Evolutionary conservation across 2,797 vertebrate species (phyloP).

Genomic region (Hydrolagus colliei): DNA sequence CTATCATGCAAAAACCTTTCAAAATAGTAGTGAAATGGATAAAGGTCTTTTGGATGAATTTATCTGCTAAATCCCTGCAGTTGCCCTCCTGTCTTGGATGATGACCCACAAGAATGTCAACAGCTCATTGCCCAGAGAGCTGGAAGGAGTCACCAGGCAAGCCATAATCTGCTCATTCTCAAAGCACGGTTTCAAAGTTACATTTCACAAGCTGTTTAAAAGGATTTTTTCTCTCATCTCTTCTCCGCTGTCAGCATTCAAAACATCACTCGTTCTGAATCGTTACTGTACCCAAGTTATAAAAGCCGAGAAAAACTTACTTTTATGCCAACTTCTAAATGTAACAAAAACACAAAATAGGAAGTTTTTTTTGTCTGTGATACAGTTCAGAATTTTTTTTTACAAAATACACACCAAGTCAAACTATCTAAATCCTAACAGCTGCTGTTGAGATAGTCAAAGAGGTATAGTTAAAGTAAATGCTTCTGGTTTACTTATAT

Average conservation of each 20-base stretch:
- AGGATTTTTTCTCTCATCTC: constrained; percentile 53
- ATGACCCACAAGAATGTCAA: constrained; percentile 89
- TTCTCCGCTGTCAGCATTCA: constrained; percentile 45
- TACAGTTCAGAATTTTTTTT: no score
- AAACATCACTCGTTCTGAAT: constrained; percentile 47
- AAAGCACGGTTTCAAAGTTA: constrained; percentile 68
- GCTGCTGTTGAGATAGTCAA: background rate
- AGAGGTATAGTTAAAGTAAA: background rate
- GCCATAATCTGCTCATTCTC: constrained; percentile 68
- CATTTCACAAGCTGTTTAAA: constrained; percentile 64
- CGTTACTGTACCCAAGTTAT: constrained; percentile 31
- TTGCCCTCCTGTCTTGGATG: constrained; percentile 71
- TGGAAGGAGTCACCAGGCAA: constrained; percentile 60
- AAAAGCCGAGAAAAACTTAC: background rate
- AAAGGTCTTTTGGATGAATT: constrained; percentile 72
- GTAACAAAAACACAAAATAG: background rate
- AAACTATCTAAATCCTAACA: background rate
- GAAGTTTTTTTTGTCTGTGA: background rate
- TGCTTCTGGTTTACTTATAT: constrained; percentile 3
- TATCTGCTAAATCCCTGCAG: constrained; percentile 78
- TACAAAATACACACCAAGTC: background rate
- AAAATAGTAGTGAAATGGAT: constrained; percentile 66
- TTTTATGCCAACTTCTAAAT: background rate
- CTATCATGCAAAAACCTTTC: constrained; percentile 59
- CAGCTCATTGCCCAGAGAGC: constrained; percentile 80